phyloP scores from a whole-genome alignment of 2,113 vertebrate species.

The Carassius auratus region DNA sequence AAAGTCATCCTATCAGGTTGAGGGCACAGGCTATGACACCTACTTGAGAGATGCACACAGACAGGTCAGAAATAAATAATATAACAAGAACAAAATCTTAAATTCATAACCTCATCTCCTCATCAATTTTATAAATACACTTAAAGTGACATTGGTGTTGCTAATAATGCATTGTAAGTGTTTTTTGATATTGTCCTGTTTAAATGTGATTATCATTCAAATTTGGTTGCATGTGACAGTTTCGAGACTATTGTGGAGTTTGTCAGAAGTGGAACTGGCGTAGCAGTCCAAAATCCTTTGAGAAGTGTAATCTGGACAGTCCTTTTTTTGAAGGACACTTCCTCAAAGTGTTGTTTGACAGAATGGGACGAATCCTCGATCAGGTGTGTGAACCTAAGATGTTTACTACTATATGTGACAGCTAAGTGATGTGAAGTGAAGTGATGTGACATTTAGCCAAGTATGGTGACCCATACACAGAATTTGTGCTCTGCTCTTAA shows the following conservation, averaged over 20 bases:
- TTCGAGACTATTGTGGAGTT: conserved; percentile 92
- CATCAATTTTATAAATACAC: no score
- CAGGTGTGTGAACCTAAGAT: conserved; percentile 77
- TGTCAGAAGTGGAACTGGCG: conserved; percentile 96
- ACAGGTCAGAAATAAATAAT: conserved; percentile 77
- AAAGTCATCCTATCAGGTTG: conserved; percentile 95
- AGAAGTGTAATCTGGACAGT: conserved; percentile 93
- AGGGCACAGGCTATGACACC: conserved; percentile 97
- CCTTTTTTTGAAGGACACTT: conserved; percentile 97
- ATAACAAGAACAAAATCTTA: neutral
- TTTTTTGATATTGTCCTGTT: no score
- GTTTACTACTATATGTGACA: no score
- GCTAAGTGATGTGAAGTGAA: no score
- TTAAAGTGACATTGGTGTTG: no score
- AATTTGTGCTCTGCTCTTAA: no score
- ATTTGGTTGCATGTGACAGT: conserved; percentile 73
- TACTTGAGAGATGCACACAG: conserved; percentile 98
- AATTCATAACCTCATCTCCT: no score
- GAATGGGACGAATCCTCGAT: conserved; percentile 98
- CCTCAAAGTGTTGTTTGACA: conserved; percentile 96
- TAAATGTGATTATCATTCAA: neutral
- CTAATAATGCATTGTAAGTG: no score
- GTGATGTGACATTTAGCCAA: no score
- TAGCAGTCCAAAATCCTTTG: conserved; percentile 85
- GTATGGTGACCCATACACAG: no score